Percentiles rank a stretch among this genome's conserved stretches.
phyloP scores from a whole-genome alignment of 2,888 invertebrate species.

The Dendrolimus houi region DNA sequence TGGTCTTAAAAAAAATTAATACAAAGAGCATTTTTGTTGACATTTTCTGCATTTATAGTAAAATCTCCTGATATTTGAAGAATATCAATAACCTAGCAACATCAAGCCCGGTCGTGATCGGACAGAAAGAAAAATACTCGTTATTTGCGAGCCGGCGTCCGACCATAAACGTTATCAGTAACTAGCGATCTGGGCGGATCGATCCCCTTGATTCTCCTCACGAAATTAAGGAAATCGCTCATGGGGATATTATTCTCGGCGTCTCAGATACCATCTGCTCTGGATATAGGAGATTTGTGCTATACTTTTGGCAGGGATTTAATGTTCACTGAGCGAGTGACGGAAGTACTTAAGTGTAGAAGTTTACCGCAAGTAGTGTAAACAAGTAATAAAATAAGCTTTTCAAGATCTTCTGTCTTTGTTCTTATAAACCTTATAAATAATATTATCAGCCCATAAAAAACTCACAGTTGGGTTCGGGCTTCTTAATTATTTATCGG shows the following conservation, averaged over 20 bases:
- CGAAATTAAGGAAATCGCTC: constrained; percentile 76
- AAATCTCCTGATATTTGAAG: too few relatives aligned
- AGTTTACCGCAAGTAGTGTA: too few relatives aligned
- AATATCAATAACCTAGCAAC: not conserved
- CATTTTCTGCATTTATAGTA: too few relatives aligned
- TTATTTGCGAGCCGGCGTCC: constrained; percentile 56
- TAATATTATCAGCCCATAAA: not conserved
- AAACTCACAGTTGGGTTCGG: too few relatives aligned
- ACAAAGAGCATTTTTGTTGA: too few relatives aligned
- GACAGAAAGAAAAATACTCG: constrained; percentile 54
- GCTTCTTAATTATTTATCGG: too few relatives aligned
- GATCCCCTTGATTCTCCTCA: constrained; percentile 68
- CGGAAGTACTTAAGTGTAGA: too few relatives aligned
- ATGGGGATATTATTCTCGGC: constrained; percentile 69
- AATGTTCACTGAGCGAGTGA: too few relatives aligned
- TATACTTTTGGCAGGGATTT: constrained; percentile 28
- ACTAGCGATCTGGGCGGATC: constrained; percentile 71
- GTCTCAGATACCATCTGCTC: constrained; percentile 47
- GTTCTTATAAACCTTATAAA: constrained; percentile 2
- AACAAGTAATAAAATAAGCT: too few relatives aligned
- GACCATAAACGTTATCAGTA: constrained; percentile 68
- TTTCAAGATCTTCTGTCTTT: too few relatives aligned
- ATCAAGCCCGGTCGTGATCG: constrained; percentile 52
- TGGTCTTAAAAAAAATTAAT: too few relatives aligned
- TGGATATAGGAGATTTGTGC: constrained; percentile 46